Evolutionary conservation across 2,888 invertebrate genomes (phyloP), one percentile per base, ranked within the genome.

Genomic region (Aproaerema taeniolella): DNA sequence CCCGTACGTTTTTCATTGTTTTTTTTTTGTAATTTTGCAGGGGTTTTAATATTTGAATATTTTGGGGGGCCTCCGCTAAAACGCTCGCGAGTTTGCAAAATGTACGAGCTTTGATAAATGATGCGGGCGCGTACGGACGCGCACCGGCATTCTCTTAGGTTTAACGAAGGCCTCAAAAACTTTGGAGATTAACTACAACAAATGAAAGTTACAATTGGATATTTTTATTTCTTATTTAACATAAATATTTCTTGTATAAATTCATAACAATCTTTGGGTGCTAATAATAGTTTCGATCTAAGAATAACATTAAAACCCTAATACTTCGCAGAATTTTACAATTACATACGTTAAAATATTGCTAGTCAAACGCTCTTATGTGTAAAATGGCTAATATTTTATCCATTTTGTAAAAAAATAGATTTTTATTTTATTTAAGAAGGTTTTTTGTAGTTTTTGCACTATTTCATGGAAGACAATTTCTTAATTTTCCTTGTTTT

Each of bases 231-330:
- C 73, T 82, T 79, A 81, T 80, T 81, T 70, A 86, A 85, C 86
- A 85, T 86, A 85, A 85, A 85, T 85, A 86, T 79, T 68, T 78
- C 72, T 85, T 83, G 82, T 86, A 85, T 83, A 86, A 83, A 85
- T 85, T 82, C 78, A 83, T 85, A 86, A 85, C 86, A 85, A 85
- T 86, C 85, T 86, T 86, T 86, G 85, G 85, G 82, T 82, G 80
- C 79, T 79, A 77, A 74, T 75, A 49, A 49, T 41, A 69, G 57
- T 61, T 67, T 66, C 67, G 67, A 63, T 73, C 77, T 78, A 72
- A 78, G 69, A 69, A 70, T 74, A 76, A 75, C 66, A 69, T 70
- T 54, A 55, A 64, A 58, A 61, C 62, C 62, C 67, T 64, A 61
- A 60, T 56, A 59, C 55, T 56, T 45, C 55, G 47, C 46, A 38